These are phyloP conservation scores for Anolis carolinensis DNA, from an alignment of 2,113 vertebrate species.

Conservation along the genomic window DNA sequence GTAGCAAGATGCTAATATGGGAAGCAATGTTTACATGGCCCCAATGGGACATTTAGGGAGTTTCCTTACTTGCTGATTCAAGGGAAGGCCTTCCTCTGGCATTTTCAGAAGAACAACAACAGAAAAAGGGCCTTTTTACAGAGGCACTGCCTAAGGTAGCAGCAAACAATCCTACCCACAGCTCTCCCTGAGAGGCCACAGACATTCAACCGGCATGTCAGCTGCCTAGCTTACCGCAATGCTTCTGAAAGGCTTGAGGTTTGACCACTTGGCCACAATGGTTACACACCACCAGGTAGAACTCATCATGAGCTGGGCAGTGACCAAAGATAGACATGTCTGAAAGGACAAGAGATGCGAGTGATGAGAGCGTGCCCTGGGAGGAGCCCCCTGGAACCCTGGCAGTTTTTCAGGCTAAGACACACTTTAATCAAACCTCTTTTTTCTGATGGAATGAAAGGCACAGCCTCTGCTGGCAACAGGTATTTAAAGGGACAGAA, in stretches of 20 bases:
- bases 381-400: background rate
- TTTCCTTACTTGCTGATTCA: background rate
- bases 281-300: conserved; percentile 95
- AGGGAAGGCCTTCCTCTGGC: background rate
- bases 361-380: background rate
- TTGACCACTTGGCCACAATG: conserved; percentile 95
- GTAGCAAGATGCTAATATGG: background rate
- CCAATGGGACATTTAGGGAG: background rate
- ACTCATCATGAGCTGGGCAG: conserved; percentile 92
- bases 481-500: background rate
- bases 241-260: conserved; percentile 94
- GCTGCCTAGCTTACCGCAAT: conserved; percentile 81
- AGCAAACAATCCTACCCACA: conserved; percentile 2
- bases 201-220: conserved; percentile 6
- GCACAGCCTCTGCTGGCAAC: background rate
- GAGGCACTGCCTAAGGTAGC: background rate
- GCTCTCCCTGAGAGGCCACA: conserved; percentile 5
- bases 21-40: background rate
- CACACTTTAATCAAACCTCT: background rate
- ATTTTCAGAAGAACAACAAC: background rate
- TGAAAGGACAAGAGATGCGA: conserved; percentile 61
- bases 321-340: conserved; percentile 97
- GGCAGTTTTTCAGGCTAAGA: conserved; percentile 1
- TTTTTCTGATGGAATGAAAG: background rate
- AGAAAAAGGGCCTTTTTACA: background rate